phyloP scores from a whole-genome alignment of 2,888 invertebrate genomes.

The Nesidiocoris tenuis region DNA sequence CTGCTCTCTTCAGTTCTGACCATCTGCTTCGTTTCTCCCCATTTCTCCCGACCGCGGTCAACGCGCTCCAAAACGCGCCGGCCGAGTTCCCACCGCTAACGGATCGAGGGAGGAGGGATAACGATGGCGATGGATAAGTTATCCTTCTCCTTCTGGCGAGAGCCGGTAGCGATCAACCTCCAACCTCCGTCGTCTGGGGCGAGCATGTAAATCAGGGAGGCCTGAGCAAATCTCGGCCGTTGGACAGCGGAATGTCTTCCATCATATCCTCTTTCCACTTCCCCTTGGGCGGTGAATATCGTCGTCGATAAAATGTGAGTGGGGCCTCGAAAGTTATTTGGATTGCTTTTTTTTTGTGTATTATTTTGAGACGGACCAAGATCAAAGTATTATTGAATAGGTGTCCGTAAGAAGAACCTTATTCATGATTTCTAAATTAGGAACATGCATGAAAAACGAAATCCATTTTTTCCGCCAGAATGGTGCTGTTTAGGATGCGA shows the following conservation, averaged over 20 bases:
- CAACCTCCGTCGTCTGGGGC: neutral
- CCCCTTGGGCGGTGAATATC: too few relatives aligned
- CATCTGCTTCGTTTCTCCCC: neutral
- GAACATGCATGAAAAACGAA: too few relatives aligned
- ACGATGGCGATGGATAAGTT: neutral
- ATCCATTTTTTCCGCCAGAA: too few relatives aligned
- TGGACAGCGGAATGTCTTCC: neutral
- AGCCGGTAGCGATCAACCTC: neutral
- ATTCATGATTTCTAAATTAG: too few relatives aligned
- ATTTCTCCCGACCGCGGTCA: neutral
- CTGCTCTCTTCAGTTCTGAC: too few relatives aligned
- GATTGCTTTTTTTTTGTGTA: too few relatives aligned
- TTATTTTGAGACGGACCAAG: too few relatives aligned
- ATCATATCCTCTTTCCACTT: neutral
- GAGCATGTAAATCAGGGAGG: neutral
- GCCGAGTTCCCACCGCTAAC: neutral
- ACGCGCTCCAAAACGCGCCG: neutral
- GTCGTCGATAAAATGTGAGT: too few relatives aligned
- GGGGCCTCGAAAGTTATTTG: too few relatives aligned
- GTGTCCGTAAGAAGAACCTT: too few relatives aligned
- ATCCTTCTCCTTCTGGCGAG: neutral
- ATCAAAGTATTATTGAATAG: too few relatives aligned
- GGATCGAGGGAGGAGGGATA: neutral
- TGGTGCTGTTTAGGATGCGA: too few relatives aligned
- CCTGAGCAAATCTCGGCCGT: neutral